A percentile compares a stretch with the other conserved stretches of the same genome.
Evolutionary conservation across 1,140 invertebrate species (phyloP).

Genomic region (Musca domestica): DNA sequence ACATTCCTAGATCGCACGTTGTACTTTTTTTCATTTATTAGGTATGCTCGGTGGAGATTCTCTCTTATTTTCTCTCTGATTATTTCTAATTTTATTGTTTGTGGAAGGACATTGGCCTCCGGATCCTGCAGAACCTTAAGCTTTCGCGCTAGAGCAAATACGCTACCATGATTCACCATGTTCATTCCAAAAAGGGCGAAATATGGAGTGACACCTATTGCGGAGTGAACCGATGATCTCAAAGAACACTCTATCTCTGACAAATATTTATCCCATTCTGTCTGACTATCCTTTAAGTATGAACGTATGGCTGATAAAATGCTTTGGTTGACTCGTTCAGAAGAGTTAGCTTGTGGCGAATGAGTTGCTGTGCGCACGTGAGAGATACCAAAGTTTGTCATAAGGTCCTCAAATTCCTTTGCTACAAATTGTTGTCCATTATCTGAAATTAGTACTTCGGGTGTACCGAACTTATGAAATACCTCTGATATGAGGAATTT

Average conservation of each 20-base stretch:
- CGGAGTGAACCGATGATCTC: neutral
- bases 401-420: neutral
- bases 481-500: neutral
- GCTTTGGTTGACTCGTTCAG: neutral
- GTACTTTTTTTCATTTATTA: neutral
- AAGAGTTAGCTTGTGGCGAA: neutral
- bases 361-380: neutral
- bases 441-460: neutral
- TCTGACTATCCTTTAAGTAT: neutral
- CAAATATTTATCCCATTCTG: neutral
- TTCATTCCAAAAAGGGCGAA: neutral
- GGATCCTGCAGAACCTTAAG: neutral
- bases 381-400: neutral
- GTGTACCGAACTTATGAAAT: neutral
- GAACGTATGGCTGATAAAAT: neutral
- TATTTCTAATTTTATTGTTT: neutral
- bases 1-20: neutral
- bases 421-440: slow-evolving; percentile 4
- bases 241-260: neutral
- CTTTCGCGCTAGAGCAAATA: neutral
- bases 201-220: neutral
- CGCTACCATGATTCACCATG: neutral
- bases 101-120: neutral
- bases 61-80: neutral
- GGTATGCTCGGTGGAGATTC: neutral